Base-by-base conservation (phyloP, 1,140 invertebrate genomes). In the Trichoplusia ni region DNA sequence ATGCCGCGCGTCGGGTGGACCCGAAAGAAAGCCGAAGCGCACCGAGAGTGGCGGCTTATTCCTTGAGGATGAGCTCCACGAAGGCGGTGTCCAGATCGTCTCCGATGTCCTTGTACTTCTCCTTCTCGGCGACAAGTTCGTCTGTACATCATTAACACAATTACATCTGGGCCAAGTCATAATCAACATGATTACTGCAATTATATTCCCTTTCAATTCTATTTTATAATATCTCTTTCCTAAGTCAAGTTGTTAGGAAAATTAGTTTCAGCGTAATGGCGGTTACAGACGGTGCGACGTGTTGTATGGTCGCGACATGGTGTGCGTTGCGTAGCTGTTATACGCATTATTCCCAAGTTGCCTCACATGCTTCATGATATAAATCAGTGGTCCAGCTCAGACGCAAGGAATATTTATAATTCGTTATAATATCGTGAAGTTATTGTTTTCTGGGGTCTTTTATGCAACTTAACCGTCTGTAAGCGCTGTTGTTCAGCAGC, bases 71-170 rank as follows among this genome's bases (percentile, higher is more conserved):
- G 91, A 99, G 95, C 92, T 99, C 98, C 87, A 97, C 95, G 93
- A 99, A 99, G 76, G 98, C 98, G 84, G 95, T 95, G 92, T 99
- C 98, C 94, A 99, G 94, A 91, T 99, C 98, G 93, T 99, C 98
- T 90, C 97, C 98, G 92, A 99, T 99, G 90, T 97, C 95, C 93
- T 99, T 99, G 96, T 99, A 99, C 91, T 98, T 98, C 93, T 99
- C 98, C 94, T 99, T 99, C 92, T 99, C 98, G 84, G 95, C 95
- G 82, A 99, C 97, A 92, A 99, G 94, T 91, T 99, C 98, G 95
- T 99, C 98, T 99, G 95, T 76, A 95, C 75, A 79, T 78, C 40
- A 16, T 29, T 27, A 29, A 60, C 6, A 60, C 23, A 9, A 47
- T 47, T 60, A 60, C 29, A 47, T 47, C 25, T 47, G 13, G 46